Evolutionary conservation across 1,140 invertebrate species (phyloP).

Genomic region (Microplitis mediator): DNA sequence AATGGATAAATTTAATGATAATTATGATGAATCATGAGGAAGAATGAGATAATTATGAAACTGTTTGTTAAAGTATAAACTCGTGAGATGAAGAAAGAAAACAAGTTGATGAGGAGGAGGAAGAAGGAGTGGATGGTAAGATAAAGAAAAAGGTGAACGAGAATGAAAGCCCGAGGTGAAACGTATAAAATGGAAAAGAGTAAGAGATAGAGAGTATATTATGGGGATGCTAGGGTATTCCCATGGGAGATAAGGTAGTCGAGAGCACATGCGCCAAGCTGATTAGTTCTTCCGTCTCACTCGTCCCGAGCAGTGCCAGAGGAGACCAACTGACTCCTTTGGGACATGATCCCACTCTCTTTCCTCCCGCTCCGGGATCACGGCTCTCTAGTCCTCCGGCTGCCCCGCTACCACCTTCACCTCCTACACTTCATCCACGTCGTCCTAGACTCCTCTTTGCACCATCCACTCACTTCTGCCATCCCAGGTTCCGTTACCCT

Average conservation of each 20-base stretch:
- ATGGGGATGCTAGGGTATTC: constrained; percentile 54
- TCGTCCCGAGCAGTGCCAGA: constrained; percentile 51
- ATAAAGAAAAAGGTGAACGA: constrained; percentile 19
- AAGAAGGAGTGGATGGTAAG: no score
- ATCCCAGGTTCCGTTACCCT: constrained; percentile 20
- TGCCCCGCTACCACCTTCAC: constrained; percentile 28
- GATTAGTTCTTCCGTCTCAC: constrained; percentile 53
- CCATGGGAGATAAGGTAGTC: constrained; percentile 48
- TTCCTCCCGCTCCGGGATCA: constrained; percentile 31
- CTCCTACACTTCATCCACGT: constrained; percentile 7
- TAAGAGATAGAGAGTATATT: constrained; percentile 42
- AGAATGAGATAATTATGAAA: no score
- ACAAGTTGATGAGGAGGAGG: no score
- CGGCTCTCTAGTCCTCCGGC: not conserved
- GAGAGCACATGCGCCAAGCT: constrained; percentile 55
- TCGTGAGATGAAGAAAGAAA: no score
- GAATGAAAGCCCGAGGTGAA: constrained; percentile 13
- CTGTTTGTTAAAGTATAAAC: no score
- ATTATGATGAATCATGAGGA: no score
- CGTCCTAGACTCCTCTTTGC: constrained; percentile 20
- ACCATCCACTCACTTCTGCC: constrained; percentile 18
- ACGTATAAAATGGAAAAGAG: constrained; percentile 12
- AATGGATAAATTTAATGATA: no score
- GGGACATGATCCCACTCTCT: constrained; percentile 53
- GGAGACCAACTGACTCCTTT: constrained; percentile 52